These are phyloP conservation scores for Sesamia nonagrioides DNA, from an alignment of 1,140 invertebrate species.

Conservation along the genomic window DNA sequence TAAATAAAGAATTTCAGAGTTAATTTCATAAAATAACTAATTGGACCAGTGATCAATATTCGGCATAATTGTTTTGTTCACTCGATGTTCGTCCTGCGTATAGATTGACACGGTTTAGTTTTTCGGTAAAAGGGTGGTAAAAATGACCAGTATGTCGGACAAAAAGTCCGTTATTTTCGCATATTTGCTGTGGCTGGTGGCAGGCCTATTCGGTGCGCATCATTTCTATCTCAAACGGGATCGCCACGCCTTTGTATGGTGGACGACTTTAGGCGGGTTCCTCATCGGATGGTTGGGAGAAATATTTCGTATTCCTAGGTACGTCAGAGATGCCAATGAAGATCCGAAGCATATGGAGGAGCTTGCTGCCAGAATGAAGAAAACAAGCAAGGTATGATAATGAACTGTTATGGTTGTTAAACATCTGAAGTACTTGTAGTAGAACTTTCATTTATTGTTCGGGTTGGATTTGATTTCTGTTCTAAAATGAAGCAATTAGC, in stretches of 20 bases:
- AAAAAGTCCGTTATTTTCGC: conserved; percentile 91
- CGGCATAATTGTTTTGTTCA: background rate
- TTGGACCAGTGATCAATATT: background rate
- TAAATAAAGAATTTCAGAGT: background rate
- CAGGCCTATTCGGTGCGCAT: conserved; percentile 95
- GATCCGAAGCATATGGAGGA: conserved; percentile 91
- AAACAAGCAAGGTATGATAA: conserved; percentile 89
- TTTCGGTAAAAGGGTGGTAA: background rate
- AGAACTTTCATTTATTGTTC: no score
- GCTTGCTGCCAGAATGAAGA: conserved; percentile 89
- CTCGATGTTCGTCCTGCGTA: conserved; percentile 3
- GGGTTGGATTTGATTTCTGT: no score
- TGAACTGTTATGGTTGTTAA: background rate
- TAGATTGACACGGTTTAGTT: background rate
- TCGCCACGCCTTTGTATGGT: conserved; percentile 96
- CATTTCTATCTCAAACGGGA: conserved; percentile 96
- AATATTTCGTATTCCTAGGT: conserved; percentile 94
- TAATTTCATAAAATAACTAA: background rate
- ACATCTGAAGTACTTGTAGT: no score
- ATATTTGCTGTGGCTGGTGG: conserved; percentile 95
- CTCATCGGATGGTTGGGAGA: conserved; percentile 96
- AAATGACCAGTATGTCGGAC: conserved; percentile 44
- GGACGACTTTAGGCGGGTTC: conserved; percentile 95
- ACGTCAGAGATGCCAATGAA: conserved; percentile 96
- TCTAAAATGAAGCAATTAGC: no score